phyloP scores from a whole-genome alignment of 1,140 invertebrate species.

The Bombus polaris region DNA sequence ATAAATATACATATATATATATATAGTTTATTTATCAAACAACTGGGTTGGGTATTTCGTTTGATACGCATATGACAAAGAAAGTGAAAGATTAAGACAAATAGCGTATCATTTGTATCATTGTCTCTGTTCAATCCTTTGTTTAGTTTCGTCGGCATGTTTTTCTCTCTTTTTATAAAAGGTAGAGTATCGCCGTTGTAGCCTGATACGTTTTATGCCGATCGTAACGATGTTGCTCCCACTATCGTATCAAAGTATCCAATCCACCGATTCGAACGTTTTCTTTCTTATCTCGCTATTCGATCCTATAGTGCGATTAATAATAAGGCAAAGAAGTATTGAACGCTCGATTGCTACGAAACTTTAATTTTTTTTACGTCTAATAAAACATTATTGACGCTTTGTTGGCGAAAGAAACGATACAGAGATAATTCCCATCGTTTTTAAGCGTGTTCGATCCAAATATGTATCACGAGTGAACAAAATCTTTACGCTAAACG shows the following conservation, averaged over 20 bases:
- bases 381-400: constrained; percentile 29
- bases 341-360: constrained; percentile 29
- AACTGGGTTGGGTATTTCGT: neutral
- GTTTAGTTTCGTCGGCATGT: neutral
- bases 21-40: neutral
- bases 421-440: constrained; percentile 26
- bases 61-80: neutral
- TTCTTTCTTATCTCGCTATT: neutral
- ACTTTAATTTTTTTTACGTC: constrained; percentile 35
- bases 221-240: neutral
- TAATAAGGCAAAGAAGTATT: constrained; percentile 4
- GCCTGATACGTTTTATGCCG: neutral
- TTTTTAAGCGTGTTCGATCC: constrained; percentile 17
- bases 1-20: no score
- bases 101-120: neutral
- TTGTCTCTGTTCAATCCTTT: neutral
- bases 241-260: neutral
- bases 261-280: neutral
- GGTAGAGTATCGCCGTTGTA: neutral
- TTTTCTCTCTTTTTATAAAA: neutral
- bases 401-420: constrained; percentile 25
- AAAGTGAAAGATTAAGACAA: neutral
- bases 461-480: constrained; percentile 29
- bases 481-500: constrained; percentile 29
- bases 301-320: neutral